Percentiles rank a stretch among this genome's conserved stretches.
Conservation (phyloP, 2,888 invertebrate genomes). For the Synergus japonicus region DNA sequence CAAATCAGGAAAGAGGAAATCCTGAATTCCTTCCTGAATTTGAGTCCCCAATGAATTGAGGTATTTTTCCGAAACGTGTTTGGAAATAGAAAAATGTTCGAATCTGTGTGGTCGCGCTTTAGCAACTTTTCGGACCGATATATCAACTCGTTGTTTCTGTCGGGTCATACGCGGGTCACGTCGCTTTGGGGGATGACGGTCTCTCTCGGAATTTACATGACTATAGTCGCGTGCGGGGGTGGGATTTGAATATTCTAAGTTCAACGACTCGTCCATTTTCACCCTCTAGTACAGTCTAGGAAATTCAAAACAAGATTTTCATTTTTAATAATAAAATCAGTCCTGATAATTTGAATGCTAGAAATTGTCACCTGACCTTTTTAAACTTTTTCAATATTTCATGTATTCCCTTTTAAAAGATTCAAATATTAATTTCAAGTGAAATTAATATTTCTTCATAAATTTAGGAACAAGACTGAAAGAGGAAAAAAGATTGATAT, state of each 20-base stretch:
- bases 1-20: not conserved
- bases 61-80: not conserved
- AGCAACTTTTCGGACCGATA: not conserved
- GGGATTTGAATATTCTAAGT: slow-evolving; percentile 19
- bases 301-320: not conserved
- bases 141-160: slow-evolving; percentile 11
- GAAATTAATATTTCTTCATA: too few species aligned
- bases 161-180: slow-evolving; percentile 15
- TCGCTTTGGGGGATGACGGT: slow-evolving; percentile 10
- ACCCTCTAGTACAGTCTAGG: not conserved
- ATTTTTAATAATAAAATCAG: too few species aligned
- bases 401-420: too few species aligned
- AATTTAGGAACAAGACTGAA: too few species aligned
- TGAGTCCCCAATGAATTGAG: not conserved
- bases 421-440: too few species aligned
- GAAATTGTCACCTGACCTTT: too few species aligned
- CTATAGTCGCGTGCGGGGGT: slow-evolving; percentile 3
- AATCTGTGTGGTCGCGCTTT: not conserved
- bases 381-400: too few species aligned
- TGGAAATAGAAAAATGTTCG: not conserved
- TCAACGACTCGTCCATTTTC: slow-evolving; percentile 17
- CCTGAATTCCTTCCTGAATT: not conserved
- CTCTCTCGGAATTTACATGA: slow-evolving; percentile 6
- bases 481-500: too few species aligned
- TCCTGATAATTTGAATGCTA: too few species aligned